Evolutionary conservation across 92 coral and sea anemone genomes (phyloP).

Genomic region (Porites rus): DNA sequence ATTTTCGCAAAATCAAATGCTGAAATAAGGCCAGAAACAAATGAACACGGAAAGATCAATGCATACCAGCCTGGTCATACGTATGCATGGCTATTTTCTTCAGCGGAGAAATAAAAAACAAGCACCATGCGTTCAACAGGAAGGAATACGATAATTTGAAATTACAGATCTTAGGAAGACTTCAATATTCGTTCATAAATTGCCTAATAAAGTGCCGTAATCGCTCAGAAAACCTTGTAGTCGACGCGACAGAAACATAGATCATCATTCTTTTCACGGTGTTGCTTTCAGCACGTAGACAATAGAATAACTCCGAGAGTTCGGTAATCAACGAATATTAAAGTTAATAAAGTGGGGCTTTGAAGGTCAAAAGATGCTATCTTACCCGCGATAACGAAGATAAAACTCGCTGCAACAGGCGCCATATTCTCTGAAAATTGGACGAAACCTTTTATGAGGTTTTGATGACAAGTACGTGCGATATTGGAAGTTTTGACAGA

Average conservation of each 20-base stretch:
- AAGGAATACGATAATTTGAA: no score
- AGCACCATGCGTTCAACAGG: no score
- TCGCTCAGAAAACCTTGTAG: no score
- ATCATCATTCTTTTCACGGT: no score
- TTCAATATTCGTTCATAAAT: no score
- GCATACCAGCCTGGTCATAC: not conserved
- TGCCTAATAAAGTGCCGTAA: no score
- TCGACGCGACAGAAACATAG: no score
- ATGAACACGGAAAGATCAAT: not conserved
- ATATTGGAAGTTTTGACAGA: constrained; percentile 5
- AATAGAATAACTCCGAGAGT: not conserved
- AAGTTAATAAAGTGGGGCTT: no score
- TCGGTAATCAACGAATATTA: not conserved
- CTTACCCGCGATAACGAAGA: constrained; percentile 33
- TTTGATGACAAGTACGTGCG: not conserved
- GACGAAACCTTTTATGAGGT: not conserved
- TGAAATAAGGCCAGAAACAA: not conserved
- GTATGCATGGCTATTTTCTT: not conserved
- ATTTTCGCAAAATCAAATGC: not conserved
- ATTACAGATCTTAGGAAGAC: no score
- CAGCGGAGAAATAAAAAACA: not conserved
- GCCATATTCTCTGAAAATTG: constrained; percentile 19
- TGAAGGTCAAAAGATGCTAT: not conserved
- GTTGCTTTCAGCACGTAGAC: no score
- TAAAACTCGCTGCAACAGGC: not conserved